These are phyloP conservation scores for Cheilosia soror DNA, from an alignment of 2,888 invertebrate genomes.

Conservation along the genomic window DNA sequence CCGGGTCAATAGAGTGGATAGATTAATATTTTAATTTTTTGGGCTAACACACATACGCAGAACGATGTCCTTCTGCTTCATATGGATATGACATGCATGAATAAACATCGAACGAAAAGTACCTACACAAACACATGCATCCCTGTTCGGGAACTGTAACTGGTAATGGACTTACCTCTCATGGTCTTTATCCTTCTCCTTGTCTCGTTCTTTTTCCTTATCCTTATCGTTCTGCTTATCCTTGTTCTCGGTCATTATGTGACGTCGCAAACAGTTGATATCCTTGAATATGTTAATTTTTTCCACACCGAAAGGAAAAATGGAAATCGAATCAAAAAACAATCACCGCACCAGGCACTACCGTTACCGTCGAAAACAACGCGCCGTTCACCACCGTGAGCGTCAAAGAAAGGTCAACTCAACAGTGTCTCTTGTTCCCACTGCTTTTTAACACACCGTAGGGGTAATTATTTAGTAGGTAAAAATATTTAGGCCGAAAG, in stretches of 20 bases:
- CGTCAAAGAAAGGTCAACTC: constrained; percentile 23
- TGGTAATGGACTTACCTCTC: constrained; percentile 31
- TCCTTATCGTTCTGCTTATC: constrained; percentile 63
- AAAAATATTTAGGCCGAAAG: background rate
- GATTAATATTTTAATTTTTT: constrained; percentile 22
- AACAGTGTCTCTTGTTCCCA: background rate
- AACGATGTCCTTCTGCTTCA: constrained; percentile 23
- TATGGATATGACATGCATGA: constrained; percentile 32
- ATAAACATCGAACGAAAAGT: constrained; percentile 2
- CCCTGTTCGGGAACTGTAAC: background rate
- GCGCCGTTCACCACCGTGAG: background rate
- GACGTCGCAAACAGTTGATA: constrained; percentile 64
- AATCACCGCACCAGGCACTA: constrained; percentile 31
- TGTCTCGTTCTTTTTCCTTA: constrained; percentile 56
- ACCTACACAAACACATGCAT: background rate
- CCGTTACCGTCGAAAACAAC: constrained; percentile 13
- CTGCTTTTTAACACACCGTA: background rate
- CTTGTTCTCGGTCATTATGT: constrained; percentile 62
- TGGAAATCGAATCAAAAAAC: constrained; percentile 31
- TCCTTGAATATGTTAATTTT: constrained; percentile 67
- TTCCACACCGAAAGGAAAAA: constrained; percentile 42
- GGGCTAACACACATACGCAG: constrained; percentile 12
- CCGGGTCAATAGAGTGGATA: background rate
- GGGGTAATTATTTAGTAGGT: constrained; percentile 22
- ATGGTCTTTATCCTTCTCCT: constrained; percentile 59